Conservation (phyloP, 2,797 vertebrate genomes). For the Glyptemys insculpta region DNA sequence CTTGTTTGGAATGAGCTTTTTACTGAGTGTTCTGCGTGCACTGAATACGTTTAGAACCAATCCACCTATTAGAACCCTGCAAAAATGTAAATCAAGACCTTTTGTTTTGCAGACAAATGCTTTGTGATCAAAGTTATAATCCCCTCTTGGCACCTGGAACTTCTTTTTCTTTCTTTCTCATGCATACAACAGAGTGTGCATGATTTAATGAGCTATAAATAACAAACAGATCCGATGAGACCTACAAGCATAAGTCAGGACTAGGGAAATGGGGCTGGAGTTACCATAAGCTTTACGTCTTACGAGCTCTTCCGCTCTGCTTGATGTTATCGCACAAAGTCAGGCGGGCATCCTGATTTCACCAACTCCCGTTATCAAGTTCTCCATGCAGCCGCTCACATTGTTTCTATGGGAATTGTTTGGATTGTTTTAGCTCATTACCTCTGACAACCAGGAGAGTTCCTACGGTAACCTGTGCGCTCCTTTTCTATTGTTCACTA, state of each 20-base stretch:
- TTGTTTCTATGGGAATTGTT: background rate
- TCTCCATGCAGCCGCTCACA: background rate
- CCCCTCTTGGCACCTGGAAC: background rate
- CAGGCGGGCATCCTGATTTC: background rate
- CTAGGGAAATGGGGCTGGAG: background rate
- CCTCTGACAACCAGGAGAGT: background rate
- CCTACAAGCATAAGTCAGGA: background rate
- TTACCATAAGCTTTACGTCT: background rate
- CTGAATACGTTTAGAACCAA: conserved; percentile 44
- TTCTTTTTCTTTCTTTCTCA: background rate
- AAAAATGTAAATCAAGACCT: conserved; percentile 60
- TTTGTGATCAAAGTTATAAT: conserved; percentile 18
- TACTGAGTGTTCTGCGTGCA: conserved; percentile 34
- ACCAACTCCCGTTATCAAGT: background rate
- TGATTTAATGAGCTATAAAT: conserved; percentile 35
- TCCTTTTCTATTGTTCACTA: background rate
- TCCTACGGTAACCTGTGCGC: accelerated
- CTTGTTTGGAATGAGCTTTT: conserved; percentile 25
- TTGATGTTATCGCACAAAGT: background rate
- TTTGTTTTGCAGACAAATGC: conserved; percentile 45
- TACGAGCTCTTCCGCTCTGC: background rate
- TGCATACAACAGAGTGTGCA: background rate
- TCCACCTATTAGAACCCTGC: conserved; percentile 62
- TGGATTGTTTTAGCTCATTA: background rate
- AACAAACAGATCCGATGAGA: background rate